phyloP scores from a whole-genome alignment of 2,888 invertebrate species.

The Nomada ruficornis region DNA sequence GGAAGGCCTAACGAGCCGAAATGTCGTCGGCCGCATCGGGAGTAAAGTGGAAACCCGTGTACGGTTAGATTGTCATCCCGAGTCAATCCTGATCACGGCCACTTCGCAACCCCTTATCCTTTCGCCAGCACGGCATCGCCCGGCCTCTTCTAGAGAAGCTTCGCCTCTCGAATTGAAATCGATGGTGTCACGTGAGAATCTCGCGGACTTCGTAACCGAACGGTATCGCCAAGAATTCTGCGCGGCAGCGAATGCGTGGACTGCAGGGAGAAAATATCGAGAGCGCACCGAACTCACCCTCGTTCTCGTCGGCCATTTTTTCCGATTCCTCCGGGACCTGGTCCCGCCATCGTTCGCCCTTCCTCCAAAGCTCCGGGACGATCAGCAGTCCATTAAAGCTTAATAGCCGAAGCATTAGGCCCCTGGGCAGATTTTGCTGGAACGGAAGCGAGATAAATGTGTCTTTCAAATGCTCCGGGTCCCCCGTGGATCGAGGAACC shows the following conservation, averaged over 20 bases:
- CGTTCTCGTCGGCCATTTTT: conserved; percentile 60
- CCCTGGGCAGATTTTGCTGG: conserved; percentile 79
- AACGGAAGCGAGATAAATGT: conserved; percentile 78
- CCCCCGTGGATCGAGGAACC: conserved; percentile 62
- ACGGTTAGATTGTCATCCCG: conserved; percentile 82
- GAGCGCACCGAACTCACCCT: conserved; percentile 28
- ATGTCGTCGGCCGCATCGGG: conserved; percentile 68
- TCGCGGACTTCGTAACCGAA: not conserved
- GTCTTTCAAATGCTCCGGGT: conserved; percentile 72
- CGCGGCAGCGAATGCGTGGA: not conserved
- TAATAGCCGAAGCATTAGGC: conserved; percentile 81
- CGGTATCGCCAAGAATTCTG: not conserved
- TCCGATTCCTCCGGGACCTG: conserved; percentile 68
- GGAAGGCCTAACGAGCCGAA: conserved; percentile 56
- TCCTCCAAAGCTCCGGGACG: conserved; percentile 49
- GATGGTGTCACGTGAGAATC: conserved; percentile 55
- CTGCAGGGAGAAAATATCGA: conserved; percentile 36
- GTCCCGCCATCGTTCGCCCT: conserved; percentile 35
- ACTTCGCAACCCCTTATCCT: conserved; percentile 60
- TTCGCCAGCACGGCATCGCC: conserved; percentile 27
- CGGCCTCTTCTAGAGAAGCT: conserved; percentile 30
- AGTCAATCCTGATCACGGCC: conserved; percentile 83
- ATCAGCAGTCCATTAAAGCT: conserved; percentile 78
- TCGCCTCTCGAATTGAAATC: conserved; percentile 65
- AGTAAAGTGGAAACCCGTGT: conserved; percentile 84